phyloP scores from a whole-genome alignment of 2,888 invertebrate species.

The Oligia latruncula region DNA sequence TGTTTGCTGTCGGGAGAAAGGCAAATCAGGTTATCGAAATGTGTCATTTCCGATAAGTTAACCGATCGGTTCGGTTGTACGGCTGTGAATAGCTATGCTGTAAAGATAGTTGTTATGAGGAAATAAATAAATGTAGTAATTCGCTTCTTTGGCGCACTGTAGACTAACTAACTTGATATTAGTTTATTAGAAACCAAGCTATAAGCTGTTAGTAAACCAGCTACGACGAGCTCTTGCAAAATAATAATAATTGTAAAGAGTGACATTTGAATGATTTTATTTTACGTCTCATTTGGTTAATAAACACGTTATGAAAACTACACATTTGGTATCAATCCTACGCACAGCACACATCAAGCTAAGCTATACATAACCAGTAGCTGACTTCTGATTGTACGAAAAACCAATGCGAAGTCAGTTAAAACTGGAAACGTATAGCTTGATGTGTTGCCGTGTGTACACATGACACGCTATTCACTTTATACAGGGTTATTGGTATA shows the following conservation, averaged over 20 bases:
- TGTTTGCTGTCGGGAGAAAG: not conserved
- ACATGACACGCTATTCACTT: not conserved
- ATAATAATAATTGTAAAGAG: not conserved
- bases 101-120: not conserved
- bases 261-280: too few species aligned
- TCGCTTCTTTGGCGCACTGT: not conserved
- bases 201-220: not conserved
- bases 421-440: not conserved
- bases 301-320: too few species aligned
- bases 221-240: not conserved
- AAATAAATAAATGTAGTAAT: not conserved
- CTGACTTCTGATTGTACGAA: not conserved
- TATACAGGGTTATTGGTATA: too few species aligned
- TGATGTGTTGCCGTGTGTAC: not conserved
- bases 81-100: not conserved
- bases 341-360: not conserved
- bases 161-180: not conserved
- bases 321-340: too few species aligned
- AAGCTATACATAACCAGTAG: not conserved
- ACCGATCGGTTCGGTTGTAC: not conserved
- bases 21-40: not conserved
- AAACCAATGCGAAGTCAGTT: not conserved
- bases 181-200: conserved; percentile 35
- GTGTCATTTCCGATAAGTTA: not conserved
- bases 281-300: too few species aligned